Base-by-base conservation (phyloP, 2,797 vertebrate genomes). In the Coregonus sp. region DNA sequence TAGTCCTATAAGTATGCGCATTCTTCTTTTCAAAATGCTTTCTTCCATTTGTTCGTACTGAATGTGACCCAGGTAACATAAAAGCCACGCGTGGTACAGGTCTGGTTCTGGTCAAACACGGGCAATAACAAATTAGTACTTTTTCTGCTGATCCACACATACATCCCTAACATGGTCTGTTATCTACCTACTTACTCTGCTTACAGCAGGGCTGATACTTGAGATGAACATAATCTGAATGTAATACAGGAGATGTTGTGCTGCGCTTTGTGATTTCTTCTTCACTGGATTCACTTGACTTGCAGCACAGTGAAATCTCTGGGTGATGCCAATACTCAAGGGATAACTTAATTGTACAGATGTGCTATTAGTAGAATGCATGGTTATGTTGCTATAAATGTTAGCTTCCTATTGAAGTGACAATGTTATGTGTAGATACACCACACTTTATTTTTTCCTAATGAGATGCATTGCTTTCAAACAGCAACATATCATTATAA, bases 341-440 rank as follows among this genome's bases (percentile, higher is more conserved):
- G 66, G 73, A 69, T 59, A 68, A 59, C 50, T 31, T 16, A 33
- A 25, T 63, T 72, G 75, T 47, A 31, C 37, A 31, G 40, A 47
- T 73, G 72, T 73, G 40, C 73, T 75, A 61, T 40, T 47, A 47
- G 67, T 65, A 20, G 33, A 37, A 61, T 35, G 29, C 61, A 67
- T 31, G 56, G 56, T 50, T n/a, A 20, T 73, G 4, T 77, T 33
- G 29, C 73, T 82, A 76, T 80, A 81, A 40, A 74, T 54, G 74
- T 81, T 70, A 50, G 86, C 83, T 90, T 86, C 82, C 89, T 89
- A 82, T 82, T 65, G 77, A 83, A 78, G 65, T 52, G 72, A 85
- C 15, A 12, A 33, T 77, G 6, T 52, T 70, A 14, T 77, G 77
- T 56, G 77, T 70, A 66, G 29, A 4, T 25, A 25, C 20, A 12